Conservation (phyloP, 2,797 vertebrate species). For the Onychomys leucogaster region DNA sequence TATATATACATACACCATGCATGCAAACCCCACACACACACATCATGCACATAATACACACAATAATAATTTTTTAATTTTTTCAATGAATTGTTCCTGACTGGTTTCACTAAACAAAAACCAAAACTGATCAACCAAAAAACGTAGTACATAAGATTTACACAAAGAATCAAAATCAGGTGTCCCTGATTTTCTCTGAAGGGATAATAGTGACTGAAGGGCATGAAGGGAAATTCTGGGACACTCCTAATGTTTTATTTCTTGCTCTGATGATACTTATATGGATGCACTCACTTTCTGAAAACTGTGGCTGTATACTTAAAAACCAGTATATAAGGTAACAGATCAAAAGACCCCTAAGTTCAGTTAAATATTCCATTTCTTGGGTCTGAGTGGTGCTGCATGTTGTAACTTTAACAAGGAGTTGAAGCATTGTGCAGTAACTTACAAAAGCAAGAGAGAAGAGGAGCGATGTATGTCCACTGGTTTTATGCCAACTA, state of each 20-base stretch:
- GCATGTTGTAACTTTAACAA: constrained; percentile 47
- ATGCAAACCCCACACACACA: neutral
- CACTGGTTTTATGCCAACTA: neutral
- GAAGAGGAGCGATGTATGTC: neutral
- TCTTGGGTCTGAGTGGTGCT: neutral
- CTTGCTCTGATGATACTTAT: neutral
- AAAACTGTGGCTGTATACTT: constrained; percentile 35
- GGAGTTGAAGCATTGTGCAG: neutral
- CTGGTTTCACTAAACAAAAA: constrained; percentile 48
- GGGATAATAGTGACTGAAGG: neutral
- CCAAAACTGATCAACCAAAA: constrained; percentile 46
- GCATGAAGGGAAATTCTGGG: neutral
- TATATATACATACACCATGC: neutral
- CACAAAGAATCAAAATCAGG: neutral
- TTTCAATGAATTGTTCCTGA: constrained; percentile 32
- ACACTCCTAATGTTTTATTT: constrained; percentile 19
- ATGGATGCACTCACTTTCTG: neutral
- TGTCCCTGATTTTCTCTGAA: neutral
- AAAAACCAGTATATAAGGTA: constrained; percentile 31
- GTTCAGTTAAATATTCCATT: constrained; percentile 28
- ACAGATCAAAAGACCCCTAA: neutral
- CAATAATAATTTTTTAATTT: neutral
- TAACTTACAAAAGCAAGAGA: constrained; percentile 1
- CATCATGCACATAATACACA: neutral
- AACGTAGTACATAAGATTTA: constrained; percentile 38